Evolutionary conservation across 1,140 invertebrate species (phyloP), one percentile per base, ranked within the genome.

Genomic region (Helicoverpa armigera): DNA sequence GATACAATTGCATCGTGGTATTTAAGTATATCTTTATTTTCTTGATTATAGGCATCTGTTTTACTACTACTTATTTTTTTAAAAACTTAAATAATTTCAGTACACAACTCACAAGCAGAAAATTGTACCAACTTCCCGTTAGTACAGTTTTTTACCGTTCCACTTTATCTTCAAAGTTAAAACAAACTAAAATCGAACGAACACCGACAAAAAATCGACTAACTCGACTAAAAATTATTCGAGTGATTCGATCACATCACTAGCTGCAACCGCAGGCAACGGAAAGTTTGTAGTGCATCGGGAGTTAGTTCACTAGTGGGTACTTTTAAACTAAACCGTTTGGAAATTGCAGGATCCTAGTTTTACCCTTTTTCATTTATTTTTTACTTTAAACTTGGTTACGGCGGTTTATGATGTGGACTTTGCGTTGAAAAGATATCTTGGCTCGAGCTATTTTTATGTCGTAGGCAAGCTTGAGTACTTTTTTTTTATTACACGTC

Each of bases 251-350:
- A 18, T 18, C 58, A 31, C 76, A 78, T 43, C 63, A 69, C 76
- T 78, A 78, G 50, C 7, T n/a, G 51, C 23, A 67, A 78, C 85
- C 85, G 69, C 85, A 79, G 83, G 75, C 67, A 61, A 74, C 56
- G 78, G 73, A 85, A 88, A 86, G 81, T 88, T 87, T 87, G 79
- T 80, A 88, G 84, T 87, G 85, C 83, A 86, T 83, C 82, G 83
- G 63, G 83, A 88, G 87, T 86, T 88, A 85, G 83, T 82, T 80
- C 75, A 18, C 53, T 82, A 61, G 76, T 81, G 69, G 75, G 81
- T 75, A 82, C 86, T 86, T 83, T 86, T 83, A 63, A 85, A 87
- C 84, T 87, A 87, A 88, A 88, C 84, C 69, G 84, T 74, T 79
- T 88, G 83, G 85, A 86, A 85, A 88, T 85, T 84, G 82, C 83